A percentile compares a stretch with the other conserved stretches of the same genome.
phyloP scores from a whole-genome alignment of 1,140 invertebrate genomes.

The Trypoxylus dichotomus region DNA sequence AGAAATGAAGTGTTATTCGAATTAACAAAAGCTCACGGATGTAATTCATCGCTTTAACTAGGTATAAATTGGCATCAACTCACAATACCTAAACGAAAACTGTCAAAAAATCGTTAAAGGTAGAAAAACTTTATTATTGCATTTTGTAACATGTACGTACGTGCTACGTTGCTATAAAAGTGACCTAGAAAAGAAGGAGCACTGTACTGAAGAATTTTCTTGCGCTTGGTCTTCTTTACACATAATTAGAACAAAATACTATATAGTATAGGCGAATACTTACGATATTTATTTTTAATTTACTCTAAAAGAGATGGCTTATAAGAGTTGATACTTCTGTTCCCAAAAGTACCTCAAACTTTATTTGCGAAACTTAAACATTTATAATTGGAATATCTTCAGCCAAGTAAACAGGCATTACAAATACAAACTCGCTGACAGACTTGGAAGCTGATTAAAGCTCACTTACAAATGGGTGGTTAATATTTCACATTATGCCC shows the following conservation, averaged over 20 bases:
- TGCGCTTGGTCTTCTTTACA: too few relatives aligned
- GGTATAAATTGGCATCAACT: neutral
- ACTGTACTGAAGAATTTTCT: too few relatives aligned
- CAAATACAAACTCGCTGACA: neutral
- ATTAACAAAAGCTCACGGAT: neutral
- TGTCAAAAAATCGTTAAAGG: neutral
- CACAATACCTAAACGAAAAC: neutral
- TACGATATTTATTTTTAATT: too few relatives aligned
- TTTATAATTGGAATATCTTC: conserved; percentile 7
- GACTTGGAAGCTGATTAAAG: neutral
- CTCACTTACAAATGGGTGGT: neutral
- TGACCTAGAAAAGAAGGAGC: neutral
- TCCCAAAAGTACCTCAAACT: neutral
- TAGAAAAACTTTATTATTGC: neutral
- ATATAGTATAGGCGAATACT: too few relatives aligned
- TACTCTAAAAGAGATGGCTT: too few relatives aligned
- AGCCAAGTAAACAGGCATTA: neutral
- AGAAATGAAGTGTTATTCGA: neutral
- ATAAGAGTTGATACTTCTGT: too few relatives aligned
- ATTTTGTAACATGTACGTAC: neutral
- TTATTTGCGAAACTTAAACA: neutral
- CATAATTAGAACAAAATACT: too few relatives aligned
- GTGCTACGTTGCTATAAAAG: neutral
- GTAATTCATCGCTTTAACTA: neutral
- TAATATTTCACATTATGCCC: conserved; percentile 9